Percentiles rank a stretch among this genome's conserved stretches.
Conservation (phyloP, 64 coral and sea anemone species). For the Cladopsammia gracilis region DNA sequence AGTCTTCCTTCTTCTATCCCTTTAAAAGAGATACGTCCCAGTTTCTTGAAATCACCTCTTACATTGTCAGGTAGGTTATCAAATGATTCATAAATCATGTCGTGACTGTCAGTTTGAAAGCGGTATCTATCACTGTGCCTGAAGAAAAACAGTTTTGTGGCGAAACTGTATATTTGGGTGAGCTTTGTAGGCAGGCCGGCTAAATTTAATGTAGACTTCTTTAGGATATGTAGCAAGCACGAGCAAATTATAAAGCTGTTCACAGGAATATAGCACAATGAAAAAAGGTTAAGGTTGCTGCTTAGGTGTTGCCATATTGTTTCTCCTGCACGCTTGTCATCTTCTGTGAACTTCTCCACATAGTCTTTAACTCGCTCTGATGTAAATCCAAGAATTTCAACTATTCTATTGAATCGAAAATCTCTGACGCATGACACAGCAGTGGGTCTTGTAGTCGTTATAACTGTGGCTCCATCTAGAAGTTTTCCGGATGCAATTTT, state of each 20-base stretch:
- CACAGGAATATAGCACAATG: constrained; percentile 78
- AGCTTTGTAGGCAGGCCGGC: constrained; percentile 6
- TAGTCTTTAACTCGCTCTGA: constrained; percentile 56
- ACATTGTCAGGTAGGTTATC: neutral
- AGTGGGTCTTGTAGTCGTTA: constrained; percentile 67
- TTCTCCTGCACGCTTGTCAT: neutral
- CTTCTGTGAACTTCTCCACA: constrained; percentile 42
- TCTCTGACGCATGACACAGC: constrained; percentile 2
- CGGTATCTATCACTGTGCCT: neutral
- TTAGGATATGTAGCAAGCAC: neutral
- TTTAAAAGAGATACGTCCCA: constrained; percentile 44
- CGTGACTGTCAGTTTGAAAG: neutral
- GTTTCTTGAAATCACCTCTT: constrained; percentile 1
- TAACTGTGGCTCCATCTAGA: constrained; percentile 9
- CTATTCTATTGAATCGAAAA: constrained; percentile 25
- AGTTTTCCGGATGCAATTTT: constrained; percentile 16
- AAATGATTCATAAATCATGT: neutral
- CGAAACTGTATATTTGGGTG: constrained; percentile 30
- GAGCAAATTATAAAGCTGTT: constrained; percentile 76
- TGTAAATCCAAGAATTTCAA: constrained; percentile 78
- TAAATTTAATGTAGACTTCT: neutral
- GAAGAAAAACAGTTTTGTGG: neutral
- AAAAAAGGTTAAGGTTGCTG: constrained; percentile 30
- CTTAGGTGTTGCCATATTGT: constrained; percentile 38
- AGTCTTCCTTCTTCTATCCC: constrained; percentile 29